Evolutionary conservation across 1,140 invertebrate species (phyloP), one percentile per base, ranked within the genome.

Genomic region (Habropoda laboriosa): DNA sequence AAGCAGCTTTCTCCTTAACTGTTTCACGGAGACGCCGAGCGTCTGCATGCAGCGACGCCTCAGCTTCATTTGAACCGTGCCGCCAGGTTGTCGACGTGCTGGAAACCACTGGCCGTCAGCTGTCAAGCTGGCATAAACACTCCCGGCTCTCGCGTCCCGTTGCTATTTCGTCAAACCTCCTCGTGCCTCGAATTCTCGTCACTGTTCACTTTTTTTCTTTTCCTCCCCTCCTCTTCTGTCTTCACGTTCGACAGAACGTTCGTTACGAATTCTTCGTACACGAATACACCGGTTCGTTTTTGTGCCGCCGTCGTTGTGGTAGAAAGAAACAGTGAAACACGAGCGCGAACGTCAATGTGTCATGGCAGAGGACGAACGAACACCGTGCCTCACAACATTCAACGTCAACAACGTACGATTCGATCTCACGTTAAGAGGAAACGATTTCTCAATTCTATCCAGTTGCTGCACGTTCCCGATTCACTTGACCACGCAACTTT

Each of bases 1-100:
- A 78, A 92, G 85, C 68, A 92, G 88, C 89, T 92, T 92, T 85
- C 89, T 91, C 86, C 91, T 88, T 84, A 92, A 88, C 88, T 92
- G 91, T 89, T 92, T 92, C 66, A 92, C 90, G 75, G 91, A 92
- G 91, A 92, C 91, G 91, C 91, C 91, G 89, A 92, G 91, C 91
- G 91, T 92, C 91, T 92, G 91, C 87, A 92, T 92, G 88, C 91
- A 92, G 90, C 90, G 91, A 90, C 91, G 91, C 89, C 90, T 88
- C 87, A 92, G 90, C 91, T 92, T 92, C 91, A 92, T 92, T 92
- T 91, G 91, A 92, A 90, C 89, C 88, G 86, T 81, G 87, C 90
- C 90, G 88, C 90, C 90, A 91, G 90, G 87, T 91, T 91, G 90
- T 88, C 89, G 89, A 87, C 87, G 82, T 73, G 82, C 88, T 83